Evolutionary conservation across 2,113 vertebrate species (phyloP).

Genomic region (Myiozetetes cayanensis): DNA sequence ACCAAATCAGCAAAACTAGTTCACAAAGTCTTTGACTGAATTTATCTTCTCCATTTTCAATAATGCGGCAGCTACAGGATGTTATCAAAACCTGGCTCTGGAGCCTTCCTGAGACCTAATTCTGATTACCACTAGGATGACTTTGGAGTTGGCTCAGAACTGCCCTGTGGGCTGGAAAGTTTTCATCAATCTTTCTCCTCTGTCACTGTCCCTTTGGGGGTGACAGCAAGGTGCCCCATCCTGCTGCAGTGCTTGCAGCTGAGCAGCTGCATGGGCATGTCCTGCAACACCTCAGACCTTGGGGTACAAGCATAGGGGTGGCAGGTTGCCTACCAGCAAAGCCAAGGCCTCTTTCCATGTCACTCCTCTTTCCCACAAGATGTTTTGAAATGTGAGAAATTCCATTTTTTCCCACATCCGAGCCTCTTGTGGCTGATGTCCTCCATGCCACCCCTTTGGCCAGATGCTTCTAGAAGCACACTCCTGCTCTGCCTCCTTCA

Average conservation of each 20-base stretch:
- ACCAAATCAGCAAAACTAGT: neutral
- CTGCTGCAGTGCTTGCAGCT: rapidly evolving
- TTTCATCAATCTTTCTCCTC: neutral
- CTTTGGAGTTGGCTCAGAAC: neutral
- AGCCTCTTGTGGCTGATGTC: neutral
- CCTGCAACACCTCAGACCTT: neutral
- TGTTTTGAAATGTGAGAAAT: neutral
- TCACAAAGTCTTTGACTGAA: neutral
- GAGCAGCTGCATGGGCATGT: neutral
- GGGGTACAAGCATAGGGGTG: neutral
- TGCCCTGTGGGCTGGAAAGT: neutral
- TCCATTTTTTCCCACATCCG: neutral
- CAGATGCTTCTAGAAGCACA: neutral
- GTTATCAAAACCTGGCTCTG: neutral
- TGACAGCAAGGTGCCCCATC: neutral
- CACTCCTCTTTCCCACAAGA: neutral
- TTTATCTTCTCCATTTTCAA: neutral
- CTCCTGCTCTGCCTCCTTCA: neutral
- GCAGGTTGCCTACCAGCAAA: neutral
- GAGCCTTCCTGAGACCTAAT: neutral
- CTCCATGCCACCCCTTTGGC: neutral
- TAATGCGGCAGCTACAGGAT: neutral
- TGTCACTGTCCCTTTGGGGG: neutral
- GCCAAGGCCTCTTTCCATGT: neutral
- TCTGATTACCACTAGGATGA: neutral